Base-by-base conservation (phyloP, 2,888 invertebrate genomes). In the Polymixis lichenea region DNA sequence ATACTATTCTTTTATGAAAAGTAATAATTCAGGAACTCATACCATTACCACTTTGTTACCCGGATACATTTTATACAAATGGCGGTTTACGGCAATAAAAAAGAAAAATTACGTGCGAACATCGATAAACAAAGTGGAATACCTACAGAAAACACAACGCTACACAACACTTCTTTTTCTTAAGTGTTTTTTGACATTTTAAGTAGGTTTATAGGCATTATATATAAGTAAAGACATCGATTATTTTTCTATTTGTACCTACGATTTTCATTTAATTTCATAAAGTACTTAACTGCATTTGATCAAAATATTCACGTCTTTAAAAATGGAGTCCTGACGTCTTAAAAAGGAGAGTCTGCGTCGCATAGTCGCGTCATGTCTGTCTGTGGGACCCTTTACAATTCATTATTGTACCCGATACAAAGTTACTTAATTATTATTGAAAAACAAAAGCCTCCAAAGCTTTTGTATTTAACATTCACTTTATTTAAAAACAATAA, bases 81-180 rank as follows among this genome's bases (percentile, higher is more conserved):
- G 90, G 87, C 85, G 66, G 82, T 84, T 79, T 82, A 75, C 76
- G 83, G 86, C 88, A 88, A 89, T 92, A 92, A 92, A 92, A 90
- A 89, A 89, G 91, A 91, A 82, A 86, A 88, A 92, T 89, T 80
- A 84, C 87, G 79, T 76, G 85, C 77, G 72, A 83, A 78, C 80
- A 79, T 83, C 86, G 83, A 87, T 88, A 89, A 91, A 89, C 79
- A 87, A 85, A 73, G 15, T 32, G 56, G 67, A 49, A 55, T 70
- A 46, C 32, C 49, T 17, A 72, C 55, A 71, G 78, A 72, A 83
- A 61, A n/a, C n/a, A n/a, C n/a, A n/a, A n/a, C n/a, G n/a, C n/a
- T n/a, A n/a, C n/a, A n/a, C n/a, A n/a, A n/a, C n/a, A 68, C 25
- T n/a, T 80, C 32, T 80, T 69, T 69, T 68, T 61, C 38, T 19